Percentiles rank a stretch among this genome's conserved stretches.
Conservation (phyloP, 2,797 vertebrate species). For the Menidia menidia region DNA sequence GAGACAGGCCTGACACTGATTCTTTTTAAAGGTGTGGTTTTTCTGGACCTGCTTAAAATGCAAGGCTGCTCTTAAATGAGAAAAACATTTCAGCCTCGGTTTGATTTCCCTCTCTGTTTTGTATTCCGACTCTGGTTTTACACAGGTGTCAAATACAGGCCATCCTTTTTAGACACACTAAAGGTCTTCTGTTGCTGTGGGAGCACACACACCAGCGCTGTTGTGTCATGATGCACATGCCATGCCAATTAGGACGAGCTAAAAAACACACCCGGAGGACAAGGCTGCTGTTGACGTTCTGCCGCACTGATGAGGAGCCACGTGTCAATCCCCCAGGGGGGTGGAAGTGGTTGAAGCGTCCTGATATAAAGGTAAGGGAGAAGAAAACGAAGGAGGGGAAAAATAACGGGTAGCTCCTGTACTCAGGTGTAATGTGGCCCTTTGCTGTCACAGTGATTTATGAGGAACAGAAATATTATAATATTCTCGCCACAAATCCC, state of each 20-base stretch:
- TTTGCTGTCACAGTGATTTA: conserved; percentile 80
- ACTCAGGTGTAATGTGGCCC: conserved; percentile 75
- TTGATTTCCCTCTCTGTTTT: conserved; percentile 22
- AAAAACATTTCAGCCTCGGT: not conserved
- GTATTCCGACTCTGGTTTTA: conserved; percentile 27
- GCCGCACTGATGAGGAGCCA: conserved; percentile 59
- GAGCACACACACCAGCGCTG: conserved; percentile 25
- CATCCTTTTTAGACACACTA: conserved; percentile 46
- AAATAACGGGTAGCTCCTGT: conserved; percentile 54
- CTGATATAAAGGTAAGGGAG: conserved; percentile 50
- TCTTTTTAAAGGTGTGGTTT: conserved; percentile 44
- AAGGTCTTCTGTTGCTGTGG: conserved; percentile 60
- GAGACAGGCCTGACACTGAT: conserved; percentile 40
- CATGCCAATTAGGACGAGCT: conserved; percentile 71
- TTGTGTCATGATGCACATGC: conserved; percentile 53
- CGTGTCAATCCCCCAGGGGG: conserved; percentile 53
- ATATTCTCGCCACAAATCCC: conserved; percentile 67
- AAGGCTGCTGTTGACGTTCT: conserved; percentile 63
- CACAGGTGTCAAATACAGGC: conserved; percentile 51
- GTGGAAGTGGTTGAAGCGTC: conserved; percentile 27
- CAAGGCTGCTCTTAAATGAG: conserved; percentile 4
- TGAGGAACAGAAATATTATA: conserved; percentile 74
- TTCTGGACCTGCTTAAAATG: conserved; percentile 34
- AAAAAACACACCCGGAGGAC: conserved; percentile 69
- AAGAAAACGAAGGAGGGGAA: conserved; percentile 33